Evolutionary conservation across 2,888 invertebrate genomes (phyloP).

Genomic region (Cantharis nigra): DNA sequence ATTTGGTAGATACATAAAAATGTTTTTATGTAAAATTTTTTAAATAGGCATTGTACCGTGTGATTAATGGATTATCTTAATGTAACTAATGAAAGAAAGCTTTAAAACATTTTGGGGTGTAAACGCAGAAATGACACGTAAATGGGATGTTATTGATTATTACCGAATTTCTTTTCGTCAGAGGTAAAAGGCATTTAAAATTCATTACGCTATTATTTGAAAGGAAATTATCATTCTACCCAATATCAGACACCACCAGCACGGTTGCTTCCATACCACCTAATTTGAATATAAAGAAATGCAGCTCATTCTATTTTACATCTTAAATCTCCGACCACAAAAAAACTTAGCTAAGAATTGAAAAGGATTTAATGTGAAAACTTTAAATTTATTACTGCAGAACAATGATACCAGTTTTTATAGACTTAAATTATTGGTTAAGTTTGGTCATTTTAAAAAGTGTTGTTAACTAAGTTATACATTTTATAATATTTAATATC

Average conservation of each 20-base stretch:
- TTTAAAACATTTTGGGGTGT: neutral
- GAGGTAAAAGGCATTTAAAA: neutral
- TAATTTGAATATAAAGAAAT: conserved; percentile 57
- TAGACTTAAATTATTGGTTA: conserved; percentile 57
- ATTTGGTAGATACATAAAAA: conserved; percentile 40
- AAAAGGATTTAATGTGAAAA: conserved; percentile 58
- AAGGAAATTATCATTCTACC: neutral
- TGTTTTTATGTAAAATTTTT: conserved; percentile 46
- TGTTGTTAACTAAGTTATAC: conserved; percentile 52
- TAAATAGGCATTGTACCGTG: conserved; percentile 42
- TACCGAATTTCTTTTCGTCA: neutral
- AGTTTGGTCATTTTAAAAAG: conserved; percentile 54
- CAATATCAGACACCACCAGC: conserved; percentile 22
- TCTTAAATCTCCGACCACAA: conserved; percentile 51
- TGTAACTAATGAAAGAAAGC: neutral
- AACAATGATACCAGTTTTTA: conserved; percentile 58
- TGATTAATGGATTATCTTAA: conserved; percentile 42
- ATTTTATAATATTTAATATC: conserved; percentile 39
- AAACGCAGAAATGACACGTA: neutral
- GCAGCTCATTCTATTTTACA: conserved; percentile 53
- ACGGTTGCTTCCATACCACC: conserved; percentile 21
- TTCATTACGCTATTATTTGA: neutral
- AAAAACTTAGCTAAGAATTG: conserved; percentile 51
- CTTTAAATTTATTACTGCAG: conserved; percentile 57
- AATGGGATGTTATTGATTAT: neutral